These are phyloP conservation scores for Burhinus bistriatus DNA, from an alignment of 2,113 vertebrate genomes.

Conservation along the genomic window DNA sequence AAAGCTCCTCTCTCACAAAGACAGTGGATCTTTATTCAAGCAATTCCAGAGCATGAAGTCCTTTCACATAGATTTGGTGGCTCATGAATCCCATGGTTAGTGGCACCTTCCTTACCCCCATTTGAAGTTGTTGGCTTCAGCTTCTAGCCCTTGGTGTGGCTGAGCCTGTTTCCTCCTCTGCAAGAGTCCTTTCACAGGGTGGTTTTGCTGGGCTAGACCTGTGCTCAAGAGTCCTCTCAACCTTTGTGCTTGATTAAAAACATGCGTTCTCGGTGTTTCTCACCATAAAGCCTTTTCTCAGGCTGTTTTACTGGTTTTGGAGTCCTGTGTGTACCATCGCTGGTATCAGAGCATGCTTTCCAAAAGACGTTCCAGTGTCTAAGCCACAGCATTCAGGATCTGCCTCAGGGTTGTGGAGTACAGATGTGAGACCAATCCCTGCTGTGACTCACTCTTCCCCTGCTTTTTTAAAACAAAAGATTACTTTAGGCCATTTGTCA, in stretches of 20 bases:
- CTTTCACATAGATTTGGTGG: neutral
- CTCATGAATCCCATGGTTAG: neutral
- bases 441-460: conserved; percentile 28
- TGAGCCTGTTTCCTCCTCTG: neutral
- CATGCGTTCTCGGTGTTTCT: accelerated
- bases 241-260: neutral
- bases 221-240: neutral
- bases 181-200: neutral
- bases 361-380: neutral
- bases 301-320: neutral
- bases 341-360: neutral
- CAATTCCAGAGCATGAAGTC: neutral
- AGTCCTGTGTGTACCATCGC: accelerated
- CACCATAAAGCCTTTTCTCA: neutral
- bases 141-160: neutral
- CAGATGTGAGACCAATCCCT: neutral
- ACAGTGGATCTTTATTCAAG: neutral
- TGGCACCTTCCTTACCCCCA: neutral
- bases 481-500: neutral
- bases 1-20: neutral
- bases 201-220: neutral
- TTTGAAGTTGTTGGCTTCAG: neutral
- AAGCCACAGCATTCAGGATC: neutral
- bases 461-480: neutral
- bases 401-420: neutral